A percentile compares a stretch with the other conserved stretches of the same genome.
These are phyloP conservation scores for Hydropsyche betteni DNA, from an alignment of 2,888 invertebrate species.

Conservation along the genomic window DNA sequence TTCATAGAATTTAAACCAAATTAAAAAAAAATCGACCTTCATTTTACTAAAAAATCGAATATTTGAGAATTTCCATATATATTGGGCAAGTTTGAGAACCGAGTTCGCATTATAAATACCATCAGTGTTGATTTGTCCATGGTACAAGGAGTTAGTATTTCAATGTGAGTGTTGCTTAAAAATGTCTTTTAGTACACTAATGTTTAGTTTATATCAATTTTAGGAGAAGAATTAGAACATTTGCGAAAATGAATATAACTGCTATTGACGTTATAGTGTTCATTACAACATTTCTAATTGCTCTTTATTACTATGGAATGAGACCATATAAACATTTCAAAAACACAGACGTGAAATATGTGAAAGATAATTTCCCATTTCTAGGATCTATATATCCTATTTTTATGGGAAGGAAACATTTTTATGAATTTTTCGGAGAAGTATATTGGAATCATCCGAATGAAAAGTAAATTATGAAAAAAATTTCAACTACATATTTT, in stretches of 20 bases:
- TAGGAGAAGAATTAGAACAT: too few species aligned
- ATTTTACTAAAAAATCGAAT: too few species aligned
- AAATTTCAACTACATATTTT: background rate
- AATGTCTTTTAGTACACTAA: too few species aligned
- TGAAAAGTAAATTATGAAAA: conserved; percentile 20
- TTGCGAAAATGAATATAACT: background rate
- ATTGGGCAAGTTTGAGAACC: too few species aligned
- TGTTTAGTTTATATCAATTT: too few species aligned
- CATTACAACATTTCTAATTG: background rate
- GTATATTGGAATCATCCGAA: conserved; percentile 5
- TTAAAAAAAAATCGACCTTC: too few species aligned
- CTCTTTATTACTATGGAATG: conserved; percentile 7
- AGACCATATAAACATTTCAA: conserved; percentile 18
- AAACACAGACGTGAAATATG: conserved; percentile 17
- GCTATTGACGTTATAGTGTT: background rate
- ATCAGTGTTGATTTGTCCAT: too few species aligned
- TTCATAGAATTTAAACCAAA: too few species aligned
- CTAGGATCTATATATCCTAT: background rate
- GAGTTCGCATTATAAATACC: too few species aligned
- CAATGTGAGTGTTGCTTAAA: too few species aligned
- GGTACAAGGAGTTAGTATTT: too few species aligned
- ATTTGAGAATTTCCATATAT: too few species aligned
- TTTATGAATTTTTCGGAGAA: conserved; percentile 20
- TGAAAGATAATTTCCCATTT: conserved; percentile 2
- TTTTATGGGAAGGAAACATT: background rate